Percentiles rank a stretch among this genome's conserved stretches.
Conservation (phyloP, 2,113 vertebrate species). For the Saiga tatarica region DNA sequence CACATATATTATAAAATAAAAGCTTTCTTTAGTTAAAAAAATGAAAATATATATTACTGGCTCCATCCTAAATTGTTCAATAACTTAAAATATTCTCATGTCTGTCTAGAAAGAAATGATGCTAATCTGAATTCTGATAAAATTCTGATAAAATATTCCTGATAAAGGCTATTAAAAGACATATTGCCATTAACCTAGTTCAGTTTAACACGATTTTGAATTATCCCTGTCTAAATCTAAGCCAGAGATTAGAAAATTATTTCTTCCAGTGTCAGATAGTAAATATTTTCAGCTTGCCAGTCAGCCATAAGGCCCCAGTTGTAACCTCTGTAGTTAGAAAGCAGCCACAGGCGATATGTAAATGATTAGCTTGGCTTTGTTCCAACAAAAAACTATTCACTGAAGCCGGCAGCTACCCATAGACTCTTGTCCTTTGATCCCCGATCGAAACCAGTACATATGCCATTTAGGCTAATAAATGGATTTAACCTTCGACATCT, state of each 20-base stretch:
- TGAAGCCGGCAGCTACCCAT: not conserved
- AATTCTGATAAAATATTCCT: not conserved
- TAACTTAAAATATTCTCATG: not conserved
- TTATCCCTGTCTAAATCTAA: not conserved
- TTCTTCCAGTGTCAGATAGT: not conserved
- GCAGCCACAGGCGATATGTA: not conserved
- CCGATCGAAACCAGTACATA: not conserved
- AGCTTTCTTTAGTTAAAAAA: not conserved
- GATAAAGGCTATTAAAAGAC: not conserved
- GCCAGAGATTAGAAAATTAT: not conserved
- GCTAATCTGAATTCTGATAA: not conserved
- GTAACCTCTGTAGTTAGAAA: not conserved
- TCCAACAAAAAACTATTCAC: not conserved
- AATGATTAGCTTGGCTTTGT: not conserved
- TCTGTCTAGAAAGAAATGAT: not conserved
- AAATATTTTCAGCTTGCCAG: not conserved
- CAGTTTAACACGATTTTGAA: not conserved
- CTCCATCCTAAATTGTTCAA: not conserved
- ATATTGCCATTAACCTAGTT: not conserved
- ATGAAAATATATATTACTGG: not conserved
- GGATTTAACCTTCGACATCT: conserved; percentile 33
- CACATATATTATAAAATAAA: not conserved
- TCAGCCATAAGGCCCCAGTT: not conserved
- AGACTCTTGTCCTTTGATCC: not conserved
- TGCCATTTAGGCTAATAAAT: conserved; percentile 55